Base-by-base conservation (phyloP, 2,888 invertebrate species). In the Lasiommata megera region DNA sequence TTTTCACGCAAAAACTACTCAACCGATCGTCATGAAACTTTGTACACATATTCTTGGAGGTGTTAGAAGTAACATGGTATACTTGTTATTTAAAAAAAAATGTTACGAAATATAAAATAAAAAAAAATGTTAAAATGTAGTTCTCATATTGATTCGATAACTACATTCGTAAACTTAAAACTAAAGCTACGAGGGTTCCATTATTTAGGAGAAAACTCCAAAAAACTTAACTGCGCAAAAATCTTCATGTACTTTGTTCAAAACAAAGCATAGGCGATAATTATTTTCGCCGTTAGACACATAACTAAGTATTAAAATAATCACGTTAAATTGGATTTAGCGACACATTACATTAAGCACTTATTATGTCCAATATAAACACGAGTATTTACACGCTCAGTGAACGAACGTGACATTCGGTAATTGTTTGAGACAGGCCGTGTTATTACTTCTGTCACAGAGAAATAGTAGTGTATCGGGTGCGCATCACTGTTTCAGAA, bases 321-420 rank as follows among this genome's bases (percentile, higher is more conserved):
- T 48, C 14, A 36, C 34, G n/a, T 36, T 34, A 36, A 34, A 48
- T 48, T 48, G 34, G 48, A 48, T 48, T 48, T 36, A 48, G 48
- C 48, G 48, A 48, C 48, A 48, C 36, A 48, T 48, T 18, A 48
- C 48, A 48, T 36, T 36, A 18, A 36, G 48, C 12, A 36, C 18
- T 47, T 34, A 48, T 18, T 36, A 47, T 34, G 48, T 36, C 34
- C 48, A 12, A 18, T 34, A 28, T 29, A 11, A 29, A 44, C 44
- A 44, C 29, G 48, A 36, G n/a, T 48, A 48, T 47, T 47, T 48
- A 48, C 34, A 48, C 36, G 34, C 18, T 36, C n/a, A 12, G 36
- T 34, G 18, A 8, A 36, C n/a, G n/a, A 48, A 36, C 48, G 17
- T 36, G 48, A 8, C 36, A 36, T 48, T 17, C n/a, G 31, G 48